Evolutionary conservation across 2,888 invertebrate species (phyloP), one percentile per base, ranked within the genome.

Genomic region (Hyalella azteca): DNA sequence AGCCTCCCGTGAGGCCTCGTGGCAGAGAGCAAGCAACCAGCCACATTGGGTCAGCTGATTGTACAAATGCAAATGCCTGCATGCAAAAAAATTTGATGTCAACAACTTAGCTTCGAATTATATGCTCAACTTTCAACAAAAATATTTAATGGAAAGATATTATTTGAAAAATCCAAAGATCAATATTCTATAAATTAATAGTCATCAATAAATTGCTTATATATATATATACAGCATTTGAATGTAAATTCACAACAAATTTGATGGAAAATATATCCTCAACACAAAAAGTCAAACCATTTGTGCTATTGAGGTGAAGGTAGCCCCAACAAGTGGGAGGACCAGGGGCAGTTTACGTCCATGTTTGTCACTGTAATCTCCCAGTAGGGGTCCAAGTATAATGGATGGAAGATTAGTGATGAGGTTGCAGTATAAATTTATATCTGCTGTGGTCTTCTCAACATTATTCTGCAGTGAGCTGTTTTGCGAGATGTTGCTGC

Each of bases 1-100:
- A 49, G 29, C 84, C 82, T 0, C 84, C 84, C 2, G 78, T 76
- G 3, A 82, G 41, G n/a, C 79, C 78, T 41, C 78, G 60, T 5
- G 81, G 80, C 22, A 84, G 41, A 7, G 66, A 78, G 41, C 79
- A 50, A 15, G 79, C 39, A 9, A 84, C 75, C 39, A 82, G 29
- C 32, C 48, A 75, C 26, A 73, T 11, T 2, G 75, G 73, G 15
- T 22, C 39, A 41, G 32, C 32, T 13, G 45, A 32, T 15, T 40
- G 26, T 4, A 78, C 3, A 36, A 29, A 66, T 9, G 66, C 66
- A 36, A 36, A 66, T 15, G 29, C 39, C 66, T 66, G 66, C 22
- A 66, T 3, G 13, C 22, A 45, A 45, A 9, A 45, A 45, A 45
- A 50, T 4, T 50, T 7, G 7, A 22, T 19, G 19, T 1, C 1